Base-by-base conservation (phyloP, 2,888 invertebrate species). In the Drosophila nr. perissopoda region DNA sequence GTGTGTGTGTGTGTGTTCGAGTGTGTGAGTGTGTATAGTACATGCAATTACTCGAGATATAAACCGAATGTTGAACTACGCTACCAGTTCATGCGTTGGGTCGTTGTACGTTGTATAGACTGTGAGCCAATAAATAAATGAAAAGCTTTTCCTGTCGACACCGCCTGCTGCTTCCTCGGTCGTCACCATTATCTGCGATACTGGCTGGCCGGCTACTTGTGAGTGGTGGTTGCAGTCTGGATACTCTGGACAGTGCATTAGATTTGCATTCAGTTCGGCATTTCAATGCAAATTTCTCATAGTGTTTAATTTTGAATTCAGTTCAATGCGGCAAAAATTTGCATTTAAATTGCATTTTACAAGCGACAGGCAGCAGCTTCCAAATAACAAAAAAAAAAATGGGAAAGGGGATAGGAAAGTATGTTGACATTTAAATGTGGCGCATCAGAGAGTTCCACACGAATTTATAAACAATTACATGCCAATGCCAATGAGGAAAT, bases 291-390 rank as follows among this genome's bases (percentile, higher is more conserved):
- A 85, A 87, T 84, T 83, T 72, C 57, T 65, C 5, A 52, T 76
- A 83, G 81, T 79, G 72, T 82, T 85, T 84, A 82, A 86, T 79
- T 86, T 84, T 68, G 72, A 57, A 84, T 87, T 87, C 83, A 76
- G 76, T 77, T 76, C 84, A 67, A 79, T 81, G 79, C 67, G 25
- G n/a, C 68, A 60, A 58, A 71, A 76, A 85, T 87, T 86, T 86
- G 85, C 85, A 86, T 86, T 74, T 85, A 86, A 83, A 86, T 86
- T 86, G 85, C 83, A 86, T 82, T 86, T 76, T 49, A 31, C 71
- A 51, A 65, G 48, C 56, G 61, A 42, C 10, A 1, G 40, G 31
- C 38, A 54, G n/a, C 60, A 33, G n/a, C 31, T 21, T 25, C 21
- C 29, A 4, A 54, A 27, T 6, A 16, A 29, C 13, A 27, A 46